Evolutionary conservation across 92 coral and sea anemone species (phyloP).

Genomic region (Pocillopora grandis): DNA sequence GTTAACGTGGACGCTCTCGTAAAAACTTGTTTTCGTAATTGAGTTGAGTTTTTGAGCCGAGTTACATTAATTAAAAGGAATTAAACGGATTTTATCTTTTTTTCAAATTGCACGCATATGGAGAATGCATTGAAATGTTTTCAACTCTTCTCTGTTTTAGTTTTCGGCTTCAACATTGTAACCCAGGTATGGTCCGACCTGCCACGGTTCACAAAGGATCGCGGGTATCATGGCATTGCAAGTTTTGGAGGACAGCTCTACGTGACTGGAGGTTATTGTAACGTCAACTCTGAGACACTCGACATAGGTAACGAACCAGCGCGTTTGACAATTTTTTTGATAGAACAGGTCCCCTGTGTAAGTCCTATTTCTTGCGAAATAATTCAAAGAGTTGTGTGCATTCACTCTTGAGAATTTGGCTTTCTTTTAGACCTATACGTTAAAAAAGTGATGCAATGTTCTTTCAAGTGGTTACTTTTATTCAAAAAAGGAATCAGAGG

Average conservation of each 20-base stretch:
- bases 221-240: constrained; percentile 96
- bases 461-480: no score
- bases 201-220: constrained; percentile 90
- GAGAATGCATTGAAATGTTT: background rate
- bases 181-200: constrained; percentile 90
- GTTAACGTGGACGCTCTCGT: no score
- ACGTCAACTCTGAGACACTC: constrained; percentile 91
- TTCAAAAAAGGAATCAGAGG: no score
- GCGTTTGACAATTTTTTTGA: background rate
- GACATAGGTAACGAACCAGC: constrained; percentile 65
- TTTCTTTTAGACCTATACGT: no score
- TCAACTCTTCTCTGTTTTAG: constrained; percentile 30
- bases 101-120: no score
- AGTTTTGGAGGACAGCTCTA: constrained; percentile 90
- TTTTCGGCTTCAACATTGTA: constrained; percentile 84
- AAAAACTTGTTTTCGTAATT: no score
- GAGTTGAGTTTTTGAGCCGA: no score
- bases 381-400: background rate
- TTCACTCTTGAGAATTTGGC: background rate
- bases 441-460: no score
- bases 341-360: background rate
- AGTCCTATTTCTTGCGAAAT: background rate
- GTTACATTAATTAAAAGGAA: no score
- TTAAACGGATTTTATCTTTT: no score
- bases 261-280: constrained; percentile 91